Base-by-base conservation (phyloP, 1,140 invertebrate species). In the Brachionus manjavacas region DNA sequence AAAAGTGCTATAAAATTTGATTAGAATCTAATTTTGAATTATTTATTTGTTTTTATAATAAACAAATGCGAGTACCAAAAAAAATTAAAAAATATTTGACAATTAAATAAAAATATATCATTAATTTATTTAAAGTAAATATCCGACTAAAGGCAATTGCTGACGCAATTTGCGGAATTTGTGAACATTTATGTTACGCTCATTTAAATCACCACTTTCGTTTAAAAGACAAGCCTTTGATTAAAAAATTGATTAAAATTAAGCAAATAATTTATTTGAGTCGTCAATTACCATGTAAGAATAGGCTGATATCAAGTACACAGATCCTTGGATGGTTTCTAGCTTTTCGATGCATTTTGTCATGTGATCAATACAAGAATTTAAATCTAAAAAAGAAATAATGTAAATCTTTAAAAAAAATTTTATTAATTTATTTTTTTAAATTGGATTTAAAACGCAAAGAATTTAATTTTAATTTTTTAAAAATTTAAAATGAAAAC, bases 271-370 rank as follows among this genome's bases (percentile, higher is more conserved):
- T 23, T 23, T 28, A 55, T 20, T 35, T 35, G 12, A 35, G 55
- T 60, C 3, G 2, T 2, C 12, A 11, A 16, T 66, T 60, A 81
- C 79, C 79, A 64, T 41, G 23, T 81, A 81, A 3, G 79, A 64
- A 46, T 81, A 81, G n/a, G 79, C 52, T 23, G 79, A 64, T 64
- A 81, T 64, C 14, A 81, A 64, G 25, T 81, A 81, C 31, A 66
- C 23, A 4, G 52, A 68, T 23, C 52, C 79, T 41, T 81, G 23
- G 16, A 81, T 81, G 9, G 28, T 12, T 68, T 81, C 79, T 25
- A 81, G 31, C 35, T 81, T 81, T 60, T 64, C 52, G 35, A 81
- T 81, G 11, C 79, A 81, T 68, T 81, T 68, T n/a, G 3, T 64
- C 79, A 81, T 81, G 16, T 81, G 79, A 11, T 20, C 20, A 31